These are phyloP conservation scores for Nymphalis c-album DNA, from an alignment of 2,888 invertebrate species.

Conservation along the genomic window DNA sequence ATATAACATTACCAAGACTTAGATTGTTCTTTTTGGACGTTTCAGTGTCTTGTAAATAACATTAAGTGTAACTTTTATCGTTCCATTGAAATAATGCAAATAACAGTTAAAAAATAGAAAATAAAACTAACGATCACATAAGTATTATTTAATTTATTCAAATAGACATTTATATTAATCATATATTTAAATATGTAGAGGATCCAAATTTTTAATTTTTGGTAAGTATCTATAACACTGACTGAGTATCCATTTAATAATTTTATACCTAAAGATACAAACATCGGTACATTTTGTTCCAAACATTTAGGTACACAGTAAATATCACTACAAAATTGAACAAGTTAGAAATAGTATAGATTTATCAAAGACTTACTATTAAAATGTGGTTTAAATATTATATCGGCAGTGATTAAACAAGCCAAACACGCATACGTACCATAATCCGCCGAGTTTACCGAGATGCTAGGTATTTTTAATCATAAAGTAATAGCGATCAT, in stretches of 20 bases:
- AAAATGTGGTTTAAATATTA: slow-evolving; percentile 59
- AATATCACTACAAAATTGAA: slow-evolving; percentile 81
- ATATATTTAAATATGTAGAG: slow-evolving; percentile 68
- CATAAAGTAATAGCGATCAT: slow-evolving; percentile 16
- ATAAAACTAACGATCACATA: slow-evolving; percentile 70
- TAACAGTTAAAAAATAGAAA: slow-evolving; percentile 38
- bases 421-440: slow-evolving; percentile 56
- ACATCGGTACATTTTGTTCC: slow-evolving; percentile 71
- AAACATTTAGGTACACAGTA: slow-evolving; percentile 77
- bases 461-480: slow-evolving; percentile 34
- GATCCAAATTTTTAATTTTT: slow-evolving; percentile 75
- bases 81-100: no score
- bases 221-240: slow-evolving; percentile 76
- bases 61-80: no score
- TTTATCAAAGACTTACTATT: slow-evolving; percentile 78
- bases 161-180: slow-evolving; percentile 79
- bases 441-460: slow-evolving; percentile 28
- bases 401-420: slow-evolving; percentile 78
- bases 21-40: no score
- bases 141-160: slow-evolving; percentile 76
- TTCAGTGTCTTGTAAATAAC: no score
- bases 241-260: slow-evolving; percentile 67
- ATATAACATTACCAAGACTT: no score
- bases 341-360: slow-evolving; percentile 79
- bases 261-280: slow-evolving; percentile 71